Evolutionary conservation across 2,888 invertebrate species (phyloP).

Genomic region (Cyrtodaria siliqua): DNA sequence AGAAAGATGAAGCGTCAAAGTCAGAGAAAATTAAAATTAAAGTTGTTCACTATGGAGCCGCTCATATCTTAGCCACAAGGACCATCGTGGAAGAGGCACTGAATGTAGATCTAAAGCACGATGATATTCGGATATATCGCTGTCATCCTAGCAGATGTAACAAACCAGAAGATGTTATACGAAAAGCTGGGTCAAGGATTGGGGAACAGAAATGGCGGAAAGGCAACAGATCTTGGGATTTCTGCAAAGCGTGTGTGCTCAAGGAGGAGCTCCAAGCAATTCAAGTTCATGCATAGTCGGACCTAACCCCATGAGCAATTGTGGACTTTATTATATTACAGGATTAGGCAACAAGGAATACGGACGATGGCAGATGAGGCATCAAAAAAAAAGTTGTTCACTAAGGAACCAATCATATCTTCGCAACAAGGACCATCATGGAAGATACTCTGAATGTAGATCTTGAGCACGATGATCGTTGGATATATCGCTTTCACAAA

Average conservation of each 20-base stretch:
- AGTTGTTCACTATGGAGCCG: constrained; percentile 52
- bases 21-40: constrained; percentile 33
- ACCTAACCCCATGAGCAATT: too few relatives aligned
- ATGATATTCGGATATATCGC: constrained; percentile 26
- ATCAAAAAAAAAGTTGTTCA: too few relatives aligned
- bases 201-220: constrained; percentile 15
- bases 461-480: too few relatives aligned
- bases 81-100: constrained; percentile 44
- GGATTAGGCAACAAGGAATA: too few relatives aligned
- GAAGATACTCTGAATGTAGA: too few relatives aligned
- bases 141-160: constrained; percentile 21
- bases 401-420: too few relatives aligned
- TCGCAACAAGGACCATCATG: too few relatives aligned
- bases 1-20: constrained; percentile 11
- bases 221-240: constrained; percentile 27
- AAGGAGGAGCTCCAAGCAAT: too few relatives aligned
- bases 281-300: too few relatives aligned
- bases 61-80: constrained; percentile 35
- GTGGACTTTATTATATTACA: too few relatives aligned
- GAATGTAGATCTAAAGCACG: constrained; percentile 10
- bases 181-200: neutral
- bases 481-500: too few relatives aligned
- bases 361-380: too few relatives aligned
- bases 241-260: constrained; percentile 26
- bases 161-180: constrained; percentile 5